Evolutionary conservation across 2,888 invertebrate species (phyloP).

Genomic region (Thyatira batis): DNA sequence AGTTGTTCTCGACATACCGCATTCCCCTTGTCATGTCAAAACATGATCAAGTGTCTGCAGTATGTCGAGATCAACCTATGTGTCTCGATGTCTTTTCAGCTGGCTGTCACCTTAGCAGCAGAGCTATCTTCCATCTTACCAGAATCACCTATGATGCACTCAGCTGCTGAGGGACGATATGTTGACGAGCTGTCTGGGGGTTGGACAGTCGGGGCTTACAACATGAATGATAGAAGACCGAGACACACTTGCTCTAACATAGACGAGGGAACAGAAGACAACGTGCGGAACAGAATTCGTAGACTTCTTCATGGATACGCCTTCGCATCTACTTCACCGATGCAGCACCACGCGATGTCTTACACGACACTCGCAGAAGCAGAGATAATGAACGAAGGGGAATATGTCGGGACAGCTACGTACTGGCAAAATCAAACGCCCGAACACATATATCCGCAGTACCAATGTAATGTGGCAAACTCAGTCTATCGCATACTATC

Average conservation of each 20-base stretch:
- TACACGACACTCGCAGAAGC: background rate
- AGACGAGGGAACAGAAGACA: constrained; percentile 4
- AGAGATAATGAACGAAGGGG: background rate
- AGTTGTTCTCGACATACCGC: too few species aligned
- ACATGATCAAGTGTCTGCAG: constrained; percentile 9
- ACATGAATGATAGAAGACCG: background rate
- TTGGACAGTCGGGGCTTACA: constrained; percentile 7
- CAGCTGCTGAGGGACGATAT: background rate
- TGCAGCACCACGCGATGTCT: constrained; percentile 8
- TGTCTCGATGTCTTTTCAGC: constrained; percentile 6
- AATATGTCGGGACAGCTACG: background rate
- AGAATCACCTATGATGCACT: constrained; percentile 6
- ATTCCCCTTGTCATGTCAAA: constrained; percentile 7
- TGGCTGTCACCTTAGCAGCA: constrained; percentile 8
- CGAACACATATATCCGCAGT: background rate
- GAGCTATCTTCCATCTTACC: constrained; percentile 6
- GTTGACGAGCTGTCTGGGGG: constrained; percentile 8
- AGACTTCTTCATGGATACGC: constrained; percentile 5
- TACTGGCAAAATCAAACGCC: background rate
- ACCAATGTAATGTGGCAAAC: constrained; percentile 11
- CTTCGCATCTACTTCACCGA: constrained; percentile 1
- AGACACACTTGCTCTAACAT: background rate
- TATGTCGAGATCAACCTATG: constrained; percentile 10
- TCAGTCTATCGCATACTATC: constrained; percentile 6
- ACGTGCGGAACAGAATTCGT: background rate